phyloP scores from a whole-genome alignment of 2,113 vertebrate genomes.

The Pelmatolapia mariae region DNA sequence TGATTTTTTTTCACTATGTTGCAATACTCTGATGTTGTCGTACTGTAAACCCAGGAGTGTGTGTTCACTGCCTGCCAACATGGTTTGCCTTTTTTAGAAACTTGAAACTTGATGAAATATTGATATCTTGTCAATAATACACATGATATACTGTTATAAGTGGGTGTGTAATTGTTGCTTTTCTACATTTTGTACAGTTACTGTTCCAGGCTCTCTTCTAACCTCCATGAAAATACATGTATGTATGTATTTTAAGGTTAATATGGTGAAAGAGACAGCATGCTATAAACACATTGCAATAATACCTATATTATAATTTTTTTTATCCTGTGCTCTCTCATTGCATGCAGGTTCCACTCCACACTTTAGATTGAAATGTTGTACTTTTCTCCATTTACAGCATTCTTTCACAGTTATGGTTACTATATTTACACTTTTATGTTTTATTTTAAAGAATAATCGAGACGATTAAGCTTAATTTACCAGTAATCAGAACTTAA shows the following conservation, averaged over 20 bases:
- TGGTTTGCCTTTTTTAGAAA: not conserved
- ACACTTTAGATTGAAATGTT: not conserved
- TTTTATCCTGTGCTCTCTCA: not conserved
- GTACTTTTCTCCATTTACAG: not conserved
- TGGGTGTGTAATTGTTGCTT: not conserved
- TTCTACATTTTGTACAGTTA: not conserved
- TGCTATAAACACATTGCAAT: not conserved
- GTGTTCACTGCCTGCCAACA: not conserved
- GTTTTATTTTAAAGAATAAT: not conserved
- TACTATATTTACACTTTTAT: not conserved
- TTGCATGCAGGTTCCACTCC: not conserved
- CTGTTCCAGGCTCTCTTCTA: not conserved
- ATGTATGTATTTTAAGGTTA: not conserved
- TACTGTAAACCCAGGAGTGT: not conserved
- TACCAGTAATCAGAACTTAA: not conserved
- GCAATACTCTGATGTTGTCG: not conserved
- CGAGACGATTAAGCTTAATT: not conserved
- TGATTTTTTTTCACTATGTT: not conserved
- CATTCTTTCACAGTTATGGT: not conserved
- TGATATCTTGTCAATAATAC: not conserved
- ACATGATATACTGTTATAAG: not conserved
- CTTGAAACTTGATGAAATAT: not conserved
- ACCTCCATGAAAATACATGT: not conserved
- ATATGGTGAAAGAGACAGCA: not conserved
- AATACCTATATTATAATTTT: not conserved